Evolutionary conservation across 2,113 vertebrate genomes (phyloP).

Genomic region (Tupaia chinensis): DNA sequence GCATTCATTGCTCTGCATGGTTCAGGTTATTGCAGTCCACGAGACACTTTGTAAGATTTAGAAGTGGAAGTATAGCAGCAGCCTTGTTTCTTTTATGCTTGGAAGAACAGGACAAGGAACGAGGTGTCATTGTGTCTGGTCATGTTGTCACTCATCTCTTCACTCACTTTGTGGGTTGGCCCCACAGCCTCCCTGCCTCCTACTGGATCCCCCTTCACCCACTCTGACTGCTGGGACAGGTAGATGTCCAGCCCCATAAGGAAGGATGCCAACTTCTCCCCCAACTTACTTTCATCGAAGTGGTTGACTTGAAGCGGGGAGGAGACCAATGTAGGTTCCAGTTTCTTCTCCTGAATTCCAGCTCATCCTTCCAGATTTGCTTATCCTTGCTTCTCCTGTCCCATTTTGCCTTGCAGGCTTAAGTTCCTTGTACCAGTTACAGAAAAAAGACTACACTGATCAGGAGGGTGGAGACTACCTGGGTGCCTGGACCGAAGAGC

Average conservation of each 20-base stretch:
- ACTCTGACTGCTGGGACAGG: not conserved
- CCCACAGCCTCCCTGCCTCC: not conserved
- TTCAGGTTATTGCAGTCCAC: not conserved
- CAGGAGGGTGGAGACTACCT: no score
- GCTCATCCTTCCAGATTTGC: not conserved
- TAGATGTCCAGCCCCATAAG: no score
- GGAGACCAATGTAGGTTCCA: not conserved
- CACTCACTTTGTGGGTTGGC: not conserved
- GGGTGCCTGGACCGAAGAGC: no score
- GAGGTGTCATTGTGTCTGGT: not conserved
- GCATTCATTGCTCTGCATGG: not conserved
- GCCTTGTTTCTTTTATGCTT: not conserved
- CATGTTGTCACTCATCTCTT: not conserved
- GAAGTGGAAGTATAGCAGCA: not conserved
- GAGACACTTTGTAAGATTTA: not conserved
- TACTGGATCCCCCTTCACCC: not conserved
- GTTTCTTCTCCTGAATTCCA: not conserved
- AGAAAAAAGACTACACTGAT: not conserved
- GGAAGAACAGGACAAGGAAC: fast-evolving
- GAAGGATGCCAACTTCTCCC: not conserved
- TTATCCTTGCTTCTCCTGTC: not conserved
- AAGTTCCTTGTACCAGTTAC: not conserved
- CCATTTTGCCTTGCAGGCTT: fast-evolving
- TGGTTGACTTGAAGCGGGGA: no score
- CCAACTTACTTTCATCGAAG: not conserved